Conservation (phyloP, 2,888 invertebrate species). For the Bursaphelenchus okinawaensis region DNA sequence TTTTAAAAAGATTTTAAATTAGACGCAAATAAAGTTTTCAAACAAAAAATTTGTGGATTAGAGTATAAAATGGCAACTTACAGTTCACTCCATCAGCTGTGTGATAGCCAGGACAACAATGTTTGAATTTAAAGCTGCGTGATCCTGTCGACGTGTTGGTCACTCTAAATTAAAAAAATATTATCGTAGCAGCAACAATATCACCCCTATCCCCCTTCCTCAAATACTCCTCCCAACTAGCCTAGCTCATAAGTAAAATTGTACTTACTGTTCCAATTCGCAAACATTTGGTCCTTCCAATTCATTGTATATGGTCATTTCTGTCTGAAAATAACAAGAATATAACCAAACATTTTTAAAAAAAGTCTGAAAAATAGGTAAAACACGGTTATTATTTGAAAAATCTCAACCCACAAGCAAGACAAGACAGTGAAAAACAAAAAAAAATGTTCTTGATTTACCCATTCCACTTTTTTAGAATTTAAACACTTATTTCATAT, state of each 20-base stretch:
- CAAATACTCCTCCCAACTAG: not conserved
- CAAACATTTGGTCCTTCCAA: not conserved
- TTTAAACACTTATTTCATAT: too few species aligned
- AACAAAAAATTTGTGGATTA: too few species aligned
- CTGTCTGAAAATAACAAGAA: not conserved
- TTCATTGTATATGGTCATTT: not conserved
- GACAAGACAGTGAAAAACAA: too few species aligned
- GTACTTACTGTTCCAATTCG: not conserved
- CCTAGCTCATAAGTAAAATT: not conserved
- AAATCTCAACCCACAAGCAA: too few species aligned
- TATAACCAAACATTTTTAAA: not conserved
- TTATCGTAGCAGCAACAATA: too few species aligned
- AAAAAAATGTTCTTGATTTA: too few species aligned
- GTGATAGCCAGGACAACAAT: conserved; percentile 1
- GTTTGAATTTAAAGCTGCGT: not conserved
- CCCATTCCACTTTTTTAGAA: too few species aligned
- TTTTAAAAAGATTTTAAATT: too few species aligned
- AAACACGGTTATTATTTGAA: too few species aligned
- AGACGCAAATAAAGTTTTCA: too few species aligned
- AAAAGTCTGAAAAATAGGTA: not conserved
- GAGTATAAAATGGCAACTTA: not conserved
- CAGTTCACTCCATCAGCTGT: not conserved
- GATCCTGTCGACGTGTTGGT: not conserved
- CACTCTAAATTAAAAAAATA: too few species aligned
- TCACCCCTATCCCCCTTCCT: not conserved